Base-by-base conservation (phyloP, 2,113 vertebrate genomes). In the Gnathonemus longibarbis region DNA sequence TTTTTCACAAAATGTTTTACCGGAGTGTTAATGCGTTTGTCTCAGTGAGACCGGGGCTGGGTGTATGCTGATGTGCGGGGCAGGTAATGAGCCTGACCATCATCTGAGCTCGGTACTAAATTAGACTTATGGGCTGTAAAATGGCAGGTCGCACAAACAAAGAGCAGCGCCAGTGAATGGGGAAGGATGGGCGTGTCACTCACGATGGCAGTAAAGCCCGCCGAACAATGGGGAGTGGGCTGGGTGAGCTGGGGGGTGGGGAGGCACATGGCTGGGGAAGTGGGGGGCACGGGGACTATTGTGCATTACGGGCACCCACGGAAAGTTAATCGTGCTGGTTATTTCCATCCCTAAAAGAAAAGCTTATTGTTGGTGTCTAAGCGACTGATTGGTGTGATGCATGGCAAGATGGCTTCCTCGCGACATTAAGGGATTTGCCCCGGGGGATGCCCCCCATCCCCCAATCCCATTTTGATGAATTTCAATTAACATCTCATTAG, bases 181-280 rank as follows among this genome's bases (percentile, higher is more conserved):
- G 94, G 94, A 95, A 95, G 95, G 95, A 96, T 96, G 95, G 94
- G 95, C 95, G 95, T 92, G 93, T 87, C 93, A 52, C 8, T n/a
- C 91, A 92, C 84, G 93, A 92, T 91, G 92, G 91, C 85, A 90
- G 89, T 24, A 58, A 89, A 90, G 84, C 91, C 86, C 88, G 85
- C 88, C 88, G 91, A 95, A 96, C 95, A 96, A 96, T 96, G 93
- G 94, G 93, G 94, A 94, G 21, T 66, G n/a, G 91, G 85, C 49
- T 90, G 88, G 85, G 90, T 91, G 92, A 94, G 93, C 90, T 91
- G 90, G 89, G 89, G 89, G 91, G 39, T 3, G 39, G 92, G 92
- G 91, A 92, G 94, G 94, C 27, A 94, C 94, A 93, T 91, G 91
- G 90, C 91, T 91, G 52, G 92, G 91, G 90, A 91, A 86, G 53